Evolutionary conservation across 2,888 invertebrate species (phyloP), one percentile per base, ranked within the genome.

Genomic region (Agrotis segetum): DNA sequence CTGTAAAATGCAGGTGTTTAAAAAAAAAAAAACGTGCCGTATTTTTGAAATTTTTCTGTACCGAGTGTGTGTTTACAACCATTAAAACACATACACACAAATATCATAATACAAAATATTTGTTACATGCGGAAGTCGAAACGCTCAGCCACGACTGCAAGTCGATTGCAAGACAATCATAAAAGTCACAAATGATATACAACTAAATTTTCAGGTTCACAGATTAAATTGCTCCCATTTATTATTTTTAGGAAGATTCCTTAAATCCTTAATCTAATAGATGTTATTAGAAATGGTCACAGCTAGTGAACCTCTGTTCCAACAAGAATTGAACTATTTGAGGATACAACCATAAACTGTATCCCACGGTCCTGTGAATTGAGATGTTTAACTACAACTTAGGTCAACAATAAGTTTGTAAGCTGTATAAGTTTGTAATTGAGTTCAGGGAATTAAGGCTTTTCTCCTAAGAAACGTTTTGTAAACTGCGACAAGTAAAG

Each of bases 381-480:
- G 40, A 34, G 50, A n/a, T n/a, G 44, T 21, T 21, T 16, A 44
- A 24, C 4, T 60, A 56, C 14, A 13, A 55, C 47, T 21, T 46
- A 55, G 47, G 49, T 19, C 29, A 46, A 19, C 19, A 44, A 14
- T 46, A 40, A 5, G 19, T 13, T 21, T 13, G 13, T 50, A 70
- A 50, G 17, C 24, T 62, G 11, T 70, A 17, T 11, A 52, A 47
- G 47, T 71, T 62, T 47, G 17, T 67, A 53, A 73, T 53, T 40
- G 16, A 75, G 47, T 75, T 67, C 3, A 44, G 21, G 16, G 58
- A 67, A 73, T 75, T 59, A 47, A 29, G 24, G 59, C 17, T 34
- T 16, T 21, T 19, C 16, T 13, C 13, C n/a, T 21, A 13, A 44
- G 67, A 46, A 50, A 44, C 16, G 4, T 71, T 24, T 40, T 29